These are phyloP conservation scores for Poecilia gillii DNA, from an alignment of 2,797 vertebrate species.

Conservation along the genomic window DNA sequence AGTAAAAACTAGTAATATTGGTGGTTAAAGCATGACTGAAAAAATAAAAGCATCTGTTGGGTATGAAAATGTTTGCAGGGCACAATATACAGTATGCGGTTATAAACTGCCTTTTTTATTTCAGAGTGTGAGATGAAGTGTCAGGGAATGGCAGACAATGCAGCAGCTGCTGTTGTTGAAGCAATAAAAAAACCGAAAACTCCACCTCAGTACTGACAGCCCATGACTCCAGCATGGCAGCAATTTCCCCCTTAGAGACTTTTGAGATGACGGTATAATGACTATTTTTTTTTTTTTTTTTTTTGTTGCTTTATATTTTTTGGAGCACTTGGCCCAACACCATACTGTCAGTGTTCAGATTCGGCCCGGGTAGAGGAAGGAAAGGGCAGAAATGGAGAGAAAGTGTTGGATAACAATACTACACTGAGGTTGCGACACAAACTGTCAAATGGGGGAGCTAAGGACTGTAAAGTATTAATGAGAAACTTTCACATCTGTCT, in stretches of 20 bases:
- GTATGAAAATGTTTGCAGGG: neutral
- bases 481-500: slow-evolving; percentile 59
- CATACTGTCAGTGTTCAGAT: slow-evolving; percentile 26
- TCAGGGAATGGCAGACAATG: slow-evolving; percentile 30
- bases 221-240: slow-evolving; percentile 39
- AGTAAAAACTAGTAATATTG: neutral
- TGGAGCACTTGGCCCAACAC: slow-evolving; percentile 29
- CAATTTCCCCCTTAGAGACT: slow-evolving; percentile 39
- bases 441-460: slow-evolving; percentile 39
- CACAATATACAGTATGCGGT: neutral
- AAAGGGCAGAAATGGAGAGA: slow-evolving; percentile 3
- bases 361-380: slow-evolving; percentile 11
- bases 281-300: neutral
- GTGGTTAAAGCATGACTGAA: too few species aligned
- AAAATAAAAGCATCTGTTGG: neutral
- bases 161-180: slow-evolving; percentile 11
- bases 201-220: slow-evolving; percentile 26
- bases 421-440: slow-evolving; percentile 31
- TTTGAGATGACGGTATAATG: slow-evolving; percentile 53
- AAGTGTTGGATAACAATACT: neutral
- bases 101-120: neutral
- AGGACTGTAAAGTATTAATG: slow-evolving; percentile 57
- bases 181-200: slow-evolving; percentile 19
- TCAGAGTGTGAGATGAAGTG: slow-evolving; percentile 2
- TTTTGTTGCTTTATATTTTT: slow-evolving; percentile 10